phyloP scores from a whole-genome alignment of 2,113 vertebrate genomes.

The Capra hircus region DNA sequence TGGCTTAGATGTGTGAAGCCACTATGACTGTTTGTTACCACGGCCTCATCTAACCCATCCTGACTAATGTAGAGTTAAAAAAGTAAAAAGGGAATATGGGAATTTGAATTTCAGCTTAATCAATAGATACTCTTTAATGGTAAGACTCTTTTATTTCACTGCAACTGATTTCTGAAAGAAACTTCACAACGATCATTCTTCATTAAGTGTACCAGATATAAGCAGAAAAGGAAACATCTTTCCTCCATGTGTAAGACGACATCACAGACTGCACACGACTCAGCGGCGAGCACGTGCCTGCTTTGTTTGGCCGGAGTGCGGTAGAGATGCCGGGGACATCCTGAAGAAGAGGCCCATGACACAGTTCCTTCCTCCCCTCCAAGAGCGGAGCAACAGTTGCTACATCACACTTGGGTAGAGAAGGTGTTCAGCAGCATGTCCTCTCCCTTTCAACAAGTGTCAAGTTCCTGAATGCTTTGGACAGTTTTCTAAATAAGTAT shows the following conservation, averaged over 20 bases:
- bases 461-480: slow-evolving; percentile 19
- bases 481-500: slow-evolving; percentile 51
- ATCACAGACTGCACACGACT: not conserved
- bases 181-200: not conserved
- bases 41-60: not conserved
- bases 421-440: not conserved
- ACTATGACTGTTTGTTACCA: not conserved
- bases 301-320: not conserved
- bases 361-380: slow-evolving; percentile 7
- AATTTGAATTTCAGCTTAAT: not conserved
- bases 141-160: not conserved
- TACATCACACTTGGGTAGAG: not conserved
- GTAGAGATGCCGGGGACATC: not conserved
- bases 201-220: not conserved
- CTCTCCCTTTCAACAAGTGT: slow-evolving; percentile 34
- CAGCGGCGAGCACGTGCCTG: not conserved
- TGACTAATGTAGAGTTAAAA: not conserved
- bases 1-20: not conserved
- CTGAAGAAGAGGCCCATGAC: not conserved
- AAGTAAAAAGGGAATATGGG: not conserved
- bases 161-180: not conserved
- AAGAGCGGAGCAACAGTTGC: not conserved
- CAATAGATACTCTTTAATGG: not conserved
- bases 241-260: not conserved
- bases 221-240: not conserved